phyloP scores from a whole-genome alignment of 2,888 invertebrate species.

The Arge pagana region DNA sequence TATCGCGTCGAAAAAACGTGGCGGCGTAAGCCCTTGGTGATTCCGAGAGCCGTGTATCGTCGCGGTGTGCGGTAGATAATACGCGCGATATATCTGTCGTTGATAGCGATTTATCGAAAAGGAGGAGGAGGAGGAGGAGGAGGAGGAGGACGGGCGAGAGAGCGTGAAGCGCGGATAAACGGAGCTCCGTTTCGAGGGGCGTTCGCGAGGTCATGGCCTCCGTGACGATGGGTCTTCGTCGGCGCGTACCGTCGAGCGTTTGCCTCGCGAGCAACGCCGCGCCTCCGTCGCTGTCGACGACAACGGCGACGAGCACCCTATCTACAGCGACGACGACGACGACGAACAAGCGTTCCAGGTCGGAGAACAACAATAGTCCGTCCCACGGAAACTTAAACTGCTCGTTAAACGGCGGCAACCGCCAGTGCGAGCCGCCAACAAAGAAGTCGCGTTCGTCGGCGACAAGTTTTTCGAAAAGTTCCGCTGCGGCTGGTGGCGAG shows the following conservation, averaged over 20 bases:
- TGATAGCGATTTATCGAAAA: too few species aligned
- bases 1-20: too few species aligned
- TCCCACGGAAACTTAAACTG: slow-evolving; percentile 56
- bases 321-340: slow-evolving; percentile 28
- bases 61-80: too few species aligned
- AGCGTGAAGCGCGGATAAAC: not conserved
- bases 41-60: too few species aligned
- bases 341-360: slow-evolving; percentile 51
- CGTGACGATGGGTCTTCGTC: slow-evolving; percentile 55
- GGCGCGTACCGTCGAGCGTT: slow-evolving; percentile 52
- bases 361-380: slow-evolving; percentile 56
- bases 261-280: slow-evolving; percentile 40
- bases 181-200: too few species aligned
- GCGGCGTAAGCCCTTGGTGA: too few species aligned
- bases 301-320: slow-evolving; percentile 23
- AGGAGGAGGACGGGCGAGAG: too few species aligned
- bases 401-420: slow-evolving; percentile 40
- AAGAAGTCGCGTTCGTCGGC: slow-evolving; percentile 51
- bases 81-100: too few species aligned
- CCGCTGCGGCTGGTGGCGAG: slow-evolving; percentile 6
- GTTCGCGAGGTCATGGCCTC: slow-evolving; percentile 49
- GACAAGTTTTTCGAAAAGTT: slow-evolving; percentile 35
- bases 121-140: too few species aligned
- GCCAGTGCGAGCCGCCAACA: slow-evolving; percentile 46
- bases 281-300: slow-evolving; percentile 39